Base-by-base conservation (phyloP, 1,140 invertebrate genomes). In the Neoseiulus cucumeris region DNA sequence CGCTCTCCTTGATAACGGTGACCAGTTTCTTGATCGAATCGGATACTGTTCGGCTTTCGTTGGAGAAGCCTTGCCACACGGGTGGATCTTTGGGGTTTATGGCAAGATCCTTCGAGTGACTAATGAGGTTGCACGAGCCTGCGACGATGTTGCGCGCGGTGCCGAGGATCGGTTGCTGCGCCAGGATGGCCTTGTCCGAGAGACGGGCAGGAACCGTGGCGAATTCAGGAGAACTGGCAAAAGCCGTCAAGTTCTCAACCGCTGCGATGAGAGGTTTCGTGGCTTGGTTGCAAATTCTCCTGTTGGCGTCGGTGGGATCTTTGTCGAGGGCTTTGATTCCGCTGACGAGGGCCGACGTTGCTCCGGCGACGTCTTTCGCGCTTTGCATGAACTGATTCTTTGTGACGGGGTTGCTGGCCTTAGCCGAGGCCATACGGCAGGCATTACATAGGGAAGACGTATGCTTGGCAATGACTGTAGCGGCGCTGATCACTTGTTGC, bases 371-470 rank as follows among this genome's bases (percentile, higher is more conserved):
- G 73, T 96, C 90, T 74, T 95, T 95, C 28, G 93, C 93, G 67
- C 90, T 88, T 73, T 97, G 91, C 18, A 98, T 92, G 76, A 98
- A 98, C 73, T 97, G 91, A 67, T 91, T 77, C 76, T 96, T 96
- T 42, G 91, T 89, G 22, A 90, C 87, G 0, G 92, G 87, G 77
- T 97, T 94, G 64, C 80, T 83, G 2, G 90, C 95, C 74, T 87
- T 89, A 59, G 87, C 86, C 14, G 91, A 95, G 0, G 94, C 93
- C 1, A 86, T 79, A 20, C 94, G 81, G 74, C 94, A 98, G 30
- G 91, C 87, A 72, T 92, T 95, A 74, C 93, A 98, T 17, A 98
- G 78, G 12, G 91, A 85, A 68, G 89, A 93, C 0, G 94, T 97
- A 76, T 98, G 90, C 74, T 95, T 95, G 2, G 94, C 94, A 65